A percentile compares a stretch with the other conserved stretches of the same genome.
These are phyloP conservation scores for Chondrosia reniformis DNA, from an alignment of 37 sponge, comb jelly and placozoan genomes.

Conservation along the genomic window DNA sequence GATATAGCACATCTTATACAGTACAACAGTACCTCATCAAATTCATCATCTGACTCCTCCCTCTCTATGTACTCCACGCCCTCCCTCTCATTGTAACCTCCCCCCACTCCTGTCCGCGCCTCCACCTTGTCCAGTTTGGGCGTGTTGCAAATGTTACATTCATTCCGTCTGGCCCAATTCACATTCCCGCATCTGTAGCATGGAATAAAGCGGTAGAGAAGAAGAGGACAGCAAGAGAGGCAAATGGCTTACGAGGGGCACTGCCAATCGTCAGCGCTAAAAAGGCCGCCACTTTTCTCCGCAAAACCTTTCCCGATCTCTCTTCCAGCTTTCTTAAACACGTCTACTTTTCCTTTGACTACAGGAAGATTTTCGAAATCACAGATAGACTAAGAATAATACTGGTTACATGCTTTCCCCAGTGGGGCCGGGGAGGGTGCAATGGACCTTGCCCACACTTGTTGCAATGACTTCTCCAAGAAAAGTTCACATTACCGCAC, in stretches of 20 bases:
- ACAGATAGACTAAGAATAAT: not conserved
- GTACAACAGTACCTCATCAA: slow-evolving; percentile 88
- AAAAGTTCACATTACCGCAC: slow-evolving; percentile 93
- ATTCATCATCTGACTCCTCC: slow-evolving; percentile 90
- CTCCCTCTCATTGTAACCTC: slow-evolving; percentile 93
- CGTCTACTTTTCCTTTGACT: slow-evolving; percentile 76
- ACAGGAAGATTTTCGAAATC: slow-evolving; percentile 8
- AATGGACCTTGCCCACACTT: slow-evolving; percentile 90
- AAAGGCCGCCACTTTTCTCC: slow-evolving; percentile 92
- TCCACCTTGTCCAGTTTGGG: slow-evolving; percentile 94
- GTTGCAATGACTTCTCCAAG: slow-evolving; percentile 85
- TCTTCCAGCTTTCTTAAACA: slow-evolving; percentile 75
- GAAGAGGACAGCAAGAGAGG: not conserved
- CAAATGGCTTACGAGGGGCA: slow-evolving; percentile 66
- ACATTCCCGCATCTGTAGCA: slow-evolving; percentile 89
- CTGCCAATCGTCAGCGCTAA: slow-evolving; percentile 99
- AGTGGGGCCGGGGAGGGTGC: no score
- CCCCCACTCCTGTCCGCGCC: slow-evolving; percentile 91
- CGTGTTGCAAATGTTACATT: slow-evolving; percentile 88
- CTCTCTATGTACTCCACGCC: slow-evolving; percentile 87
- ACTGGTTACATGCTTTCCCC: not conserved
- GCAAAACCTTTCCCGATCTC: slow-evolving; percentile 92
- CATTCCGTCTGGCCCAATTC: slow-evolving; percentile 95
- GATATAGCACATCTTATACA: not conserved
- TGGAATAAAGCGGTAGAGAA: not conserved